These are phyloP conservation scores for Lacerta agilis DNA, from an alignment of 2,797 vertebrate genomes.

Conservation along the genomic window DNA sequence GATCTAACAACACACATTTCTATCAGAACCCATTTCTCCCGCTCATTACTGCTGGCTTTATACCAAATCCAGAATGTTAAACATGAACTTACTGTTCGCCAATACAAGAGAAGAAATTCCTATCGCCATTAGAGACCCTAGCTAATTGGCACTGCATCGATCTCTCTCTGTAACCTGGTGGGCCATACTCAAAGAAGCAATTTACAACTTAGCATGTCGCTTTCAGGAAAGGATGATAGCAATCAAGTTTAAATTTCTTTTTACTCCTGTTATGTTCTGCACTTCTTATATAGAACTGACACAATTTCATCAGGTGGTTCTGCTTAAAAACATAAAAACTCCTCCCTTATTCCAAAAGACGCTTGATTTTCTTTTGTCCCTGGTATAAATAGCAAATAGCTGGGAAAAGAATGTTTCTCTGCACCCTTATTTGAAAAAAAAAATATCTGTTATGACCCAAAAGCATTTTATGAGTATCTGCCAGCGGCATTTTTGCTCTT, in stretches of 20 bases:
- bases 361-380: neutral
- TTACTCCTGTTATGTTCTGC: neutral
- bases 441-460: neutral
- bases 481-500: neutral
- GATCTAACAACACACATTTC: constrained; percentile 23
- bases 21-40: neutral
- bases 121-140: constrained; percentile 37
- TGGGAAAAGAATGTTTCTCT: neutral
- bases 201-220: constrained; percentile 17
- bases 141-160: constrained; percentile 56
- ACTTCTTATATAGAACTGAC: neutral
- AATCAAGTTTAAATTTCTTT: constrained; percentile 29
- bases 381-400: neutral
- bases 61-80: constrained; percentile 25
- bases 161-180: constrained; percentile 22
- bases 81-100: constrained; percentile 16
- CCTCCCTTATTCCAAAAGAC: neutral
- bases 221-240: constrained; percentile 4
- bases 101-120: constrained; percentile 25
- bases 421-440: neutral
- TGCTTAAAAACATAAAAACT: neutral
- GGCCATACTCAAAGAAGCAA: constrained; percentile 32
- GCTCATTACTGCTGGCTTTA: neutral
- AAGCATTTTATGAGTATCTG: neutral
- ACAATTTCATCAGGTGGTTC: neutral